These are phyloP conservation scores for Anthoscopus minutus DNA, from an alignment of 2,113 vertebrate species.

Conservation along the genomic window DNA sequence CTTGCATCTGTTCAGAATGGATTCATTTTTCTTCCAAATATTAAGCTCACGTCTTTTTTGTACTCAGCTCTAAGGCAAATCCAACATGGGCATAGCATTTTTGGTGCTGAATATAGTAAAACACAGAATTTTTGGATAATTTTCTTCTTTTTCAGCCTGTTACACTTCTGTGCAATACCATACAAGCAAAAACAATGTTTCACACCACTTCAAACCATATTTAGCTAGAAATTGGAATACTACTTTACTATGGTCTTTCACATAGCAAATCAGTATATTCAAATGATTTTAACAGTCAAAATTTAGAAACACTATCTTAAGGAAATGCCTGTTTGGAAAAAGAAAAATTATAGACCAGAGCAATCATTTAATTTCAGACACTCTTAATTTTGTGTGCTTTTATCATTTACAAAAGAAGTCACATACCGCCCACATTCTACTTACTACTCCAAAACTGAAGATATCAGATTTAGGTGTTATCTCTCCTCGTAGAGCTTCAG, in stretches of 20 bases:
- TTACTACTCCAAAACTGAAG: conserved; percentile 95
- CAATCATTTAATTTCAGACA: background rate
- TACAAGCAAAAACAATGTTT: background rate
- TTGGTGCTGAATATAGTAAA: background rate
- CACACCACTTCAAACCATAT: background rate
- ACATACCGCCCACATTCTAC: background rate
- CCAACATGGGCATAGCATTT: background rate
- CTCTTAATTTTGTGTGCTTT: background rate
- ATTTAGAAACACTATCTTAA: background rate
- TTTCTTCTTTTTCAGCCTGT: background rate
- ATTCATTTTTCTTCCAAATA: background rate
- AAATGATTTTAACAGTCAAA: background rate
- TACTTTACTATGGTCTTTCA: background rate
- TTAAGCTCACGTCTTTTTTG: background rate
- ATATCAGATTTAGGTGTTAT: conserved; percentile 92
- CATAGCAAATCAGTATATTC: background rate
- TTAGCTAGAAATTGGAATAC: background rate
- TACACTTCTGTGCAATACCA: background rate
- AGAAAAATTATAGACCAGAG: background rate
- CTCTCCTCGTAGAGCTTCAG: conserved; percentile 90
- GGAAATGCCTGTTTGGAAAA: background rate
- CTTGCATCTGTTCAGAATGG: background rate
- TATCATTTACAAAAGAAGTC: background rate
- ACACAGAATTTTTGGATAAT: background rate
- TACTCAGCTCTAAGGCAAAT: background rate